Percentiles rank a stretch among this genome's conserved stretches.
These are phyloP conservation scores for Parauchenoglanis ngamensis DNA, from an alignment of 2,797 vertebrate species.

Conservation along the genomic window DNA sequence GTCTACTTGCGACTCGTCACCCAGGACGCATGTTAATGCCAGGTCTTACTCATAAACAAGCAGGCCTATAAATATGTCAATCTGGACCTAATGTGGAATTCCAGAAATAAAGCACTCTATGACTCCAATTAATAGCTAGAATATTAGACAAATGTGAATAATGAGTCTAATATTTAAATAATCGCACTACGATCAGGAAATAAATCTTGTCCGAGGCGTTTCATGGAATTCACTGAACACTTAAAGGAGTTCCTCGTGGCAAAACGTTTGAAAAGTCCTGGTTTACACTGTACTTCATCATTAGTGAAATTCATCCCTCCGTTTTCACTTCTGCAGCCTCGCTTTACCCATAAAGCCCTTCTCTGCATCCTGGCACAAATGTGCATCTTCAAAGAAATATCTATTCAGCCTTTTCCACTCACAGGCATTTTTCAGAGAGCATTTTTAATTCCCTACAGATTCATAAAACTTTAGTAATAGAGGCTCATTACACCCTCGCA, in stretches of 20 bases:
- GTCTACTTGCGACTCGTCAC: not conserved
- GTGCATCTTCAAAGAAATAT: not conserved
- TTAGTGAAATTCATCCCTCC: not conserved
- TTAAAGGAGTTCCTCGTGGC: not conserved
- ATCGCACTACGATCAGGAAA: not conserved
- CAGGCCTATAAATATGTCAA: not conserved
- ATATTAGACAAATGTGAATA: not conserved
- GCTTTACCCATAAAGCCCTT: conserved; percentile 7
- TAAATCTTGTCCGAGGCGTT: not conserved
- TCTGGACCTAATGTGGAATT: not conserved
- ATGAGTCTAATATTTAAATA: not conserved
- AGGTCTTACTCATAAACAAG: not conserved
- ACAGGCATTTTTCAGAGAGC: not conserved
- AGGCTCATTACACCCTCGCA: not conserved
- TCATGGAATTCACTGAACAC: not conserved
- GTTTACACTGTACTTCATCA: not conserved
- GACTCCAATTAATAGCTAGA: not conserved
- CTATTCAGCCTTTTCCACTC: not conserved
- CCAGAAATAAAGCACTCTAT: not conserved
- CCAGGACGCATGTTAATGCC: not conserved
- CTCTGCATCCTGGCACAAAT: not conserved
- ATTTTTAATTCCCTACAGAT: not conserved
- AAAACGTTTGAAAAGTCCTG: not conserved
- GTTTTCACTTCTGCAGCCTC: not conserved
- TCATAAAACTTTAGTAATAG: conserved; percentile 2